These are phyloP conservation scores for Melinaea marsaeus DNA, from an alignment of 2,888 invertebrate genomes.

Conservation along the genomic window DNA sequence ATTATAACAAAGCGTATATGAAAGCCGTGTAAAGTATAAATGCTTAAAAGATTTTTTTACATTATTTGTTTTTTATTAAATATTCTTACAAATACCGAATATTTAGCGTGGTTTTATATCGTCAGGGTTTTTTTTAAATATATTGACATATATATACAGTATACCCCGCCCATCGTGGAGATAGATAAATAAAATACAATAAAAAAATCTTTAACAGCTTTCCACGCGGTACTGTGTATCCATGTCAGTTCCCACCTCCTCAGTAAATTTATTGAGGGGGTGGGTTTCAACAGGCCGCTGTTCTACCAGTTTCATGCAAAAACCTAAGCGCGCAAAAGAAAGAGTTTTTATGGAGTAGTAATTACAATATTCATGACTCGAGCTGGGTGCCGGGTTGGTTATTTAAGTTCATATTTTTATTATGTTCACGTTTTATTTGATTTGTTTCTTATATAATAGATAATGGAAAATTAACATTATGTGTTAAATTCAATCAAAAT, in stretches of 20 bases:
- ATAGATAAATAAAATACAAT: conserved; percentile 9
- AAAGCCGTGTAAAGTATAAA: too few species aligned
- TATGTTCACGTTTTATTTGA: neutral
- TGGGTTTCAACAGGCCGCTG: conserved; percentile 16
- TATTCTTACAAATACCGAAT: neutral
- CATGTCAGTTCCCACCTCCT: conserved; percentile 27
- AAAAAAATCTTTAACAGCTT: conserved; percentile 15
- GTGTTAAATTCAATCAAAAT: too few species aligned
- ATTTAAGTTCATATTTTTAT: conserved; percentile 10
- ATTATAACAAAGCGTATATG: too few species aligned
- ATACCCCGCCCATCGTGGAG: conserved; percentile 4
- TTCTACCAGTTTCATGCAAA: conserved; percentile 29
- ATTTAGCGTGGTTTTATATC: neutral
- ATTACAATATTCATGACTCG: conserved; percentile 32
- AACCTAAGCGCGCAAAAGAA: conserved; percentile 30
- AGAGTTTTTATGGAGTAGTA: conserved; percentile 33
- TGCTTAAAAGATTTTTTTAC: too few species aligned
- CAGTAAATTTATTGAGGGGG: conserved; percentile 26
- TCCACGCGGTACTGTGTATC: conserved; percentile 26
- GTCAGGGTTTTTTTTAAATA: conserved; percentile 12
- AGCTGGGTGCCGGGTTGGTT: conserved; percentile 16
- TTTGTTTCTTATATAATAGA: neutral
- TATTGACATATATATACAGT: conserved; percentile 21
- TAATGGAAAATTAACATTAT: too few species aligned
- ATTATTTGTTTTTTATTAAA: too few species aligned